Percentiles rank a stretch among this genome's conserved stretches.
These are phyloP conservation scores for Odontocerum albicorne DNA, from an alignment of 2,888 invertebrate species.

Conservation along the genomic window DNA sequence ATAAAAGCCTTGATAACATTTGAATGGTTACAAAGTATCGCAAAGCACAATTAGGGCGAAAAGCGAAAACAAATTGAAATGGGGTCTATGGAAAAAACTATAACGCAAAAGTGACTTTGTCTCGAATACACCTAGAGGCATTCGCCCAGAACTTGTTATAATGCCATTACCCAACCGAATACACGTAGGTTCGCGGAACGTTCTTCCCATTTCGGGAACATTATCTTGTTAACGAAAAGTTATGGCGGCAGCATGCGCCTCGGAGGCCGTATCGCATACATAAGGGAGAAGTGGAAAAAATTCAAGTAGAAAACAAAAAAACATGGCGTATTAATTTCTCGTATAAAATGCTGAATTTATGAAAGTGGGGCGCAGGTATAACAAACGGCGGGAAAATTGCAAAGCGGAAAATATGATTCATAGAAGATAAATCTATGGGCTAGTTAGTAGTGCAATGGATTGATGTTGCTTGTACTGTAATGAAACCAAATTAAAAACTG, in stretches of 20 bases:
- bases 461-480: no score
- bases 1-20: no score
- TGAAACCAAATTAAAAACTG: no score
- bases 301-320: no score
- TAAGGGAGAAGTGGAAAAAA: slow-evolving; percentile 10
- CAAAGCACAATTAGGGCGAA: no score
- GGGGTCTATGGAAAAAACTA: no score
- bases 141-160: slow-evolving; percentile 4
- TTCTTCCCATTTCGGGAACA: slow-evolving; percentile 11
- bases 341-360: slow-evolving; percentile 12
- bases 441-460: no score
- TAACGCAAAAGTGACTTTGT: background rate
- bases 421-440: no score
- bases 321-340: slow-evolving; percentile 1
- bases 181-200: slow-evolving; percentile 5
- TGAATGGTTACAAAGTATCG: no score
- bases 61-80: no score
- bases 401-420: no score
- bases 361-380: slow-evolving; percentile 2
- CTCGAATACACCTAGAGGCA: background rate
- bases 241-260: slow-evolving; percentile 6
- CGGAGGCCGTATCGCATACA: slow-evolving; percentile 3
- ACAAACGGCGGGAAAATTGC: no score
- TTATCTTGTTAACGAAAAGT: slow-evolving; percentile 14
- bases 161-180: slow-evolving; percentile 3